Evolutionary conservation across 2,797 vertebrate species (phyloP).

Genomic region (Euphonia xanthogaster): DNA sequence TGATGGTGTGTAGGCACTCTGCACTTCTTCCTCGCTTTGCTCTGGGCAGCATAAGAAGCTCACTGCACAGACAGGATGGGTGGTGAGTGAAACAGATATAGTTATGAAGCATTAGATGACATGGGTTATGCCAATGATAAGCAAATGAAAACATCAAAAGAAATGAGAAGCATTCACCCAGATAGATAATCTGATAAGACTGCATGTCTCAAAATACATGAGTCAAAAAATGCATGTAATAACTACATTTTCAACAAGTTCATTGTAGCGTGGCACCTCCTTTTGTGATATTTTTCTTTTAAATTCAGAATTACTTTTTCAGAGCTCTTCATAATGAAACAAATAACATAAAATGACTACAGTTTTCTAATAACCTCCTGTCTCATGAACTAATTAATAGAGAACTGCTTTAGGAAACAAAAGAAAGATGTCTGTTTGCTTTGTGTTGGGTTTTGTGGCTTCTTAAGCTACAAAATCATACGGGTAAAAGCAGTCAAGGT

Average conservation of each 20-base stretch:
- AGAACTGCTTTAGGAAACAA: neutral
- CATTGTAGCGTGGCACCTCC: neutral
- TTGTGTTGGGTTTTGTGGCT: neutral
- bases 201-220: constrained; percentile 18
- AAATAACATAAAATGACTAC: neutral
- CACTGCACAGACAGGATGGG: constrained; percentile 93
- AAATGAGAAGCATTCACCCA: constrained; percentile 75
- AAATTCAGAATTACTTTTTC: neutral
- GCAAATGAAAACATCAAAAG: constrained; percentile 80
- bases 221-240: constrained; percentile 37
- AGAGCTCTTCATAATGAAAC: neutral
- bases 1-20: constrained; percentile 98
- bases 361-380: neutral
- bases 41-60: constrained; percentile 98
- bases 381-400: neutral
- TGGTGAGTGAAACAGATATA: constrained; percentile 82
- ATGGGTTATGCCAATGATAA: constrained; percentile 75
- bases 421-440: neutral
- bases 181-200: constrained; percentile 43
- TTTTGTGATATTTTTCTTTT: neutral
- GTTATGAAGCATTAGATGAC: constrained; percentile 86
- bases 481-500: neutral
- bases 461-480: neutral
- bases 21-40: constrained; percentile 98
- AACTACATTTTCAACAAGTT: neutral